Evolutionary conservation across 1,140 invertebrate genomes (phyloP), one percentile per base, ranked within the genome.

Genomic region (Drosophila teissieri): DNA sequence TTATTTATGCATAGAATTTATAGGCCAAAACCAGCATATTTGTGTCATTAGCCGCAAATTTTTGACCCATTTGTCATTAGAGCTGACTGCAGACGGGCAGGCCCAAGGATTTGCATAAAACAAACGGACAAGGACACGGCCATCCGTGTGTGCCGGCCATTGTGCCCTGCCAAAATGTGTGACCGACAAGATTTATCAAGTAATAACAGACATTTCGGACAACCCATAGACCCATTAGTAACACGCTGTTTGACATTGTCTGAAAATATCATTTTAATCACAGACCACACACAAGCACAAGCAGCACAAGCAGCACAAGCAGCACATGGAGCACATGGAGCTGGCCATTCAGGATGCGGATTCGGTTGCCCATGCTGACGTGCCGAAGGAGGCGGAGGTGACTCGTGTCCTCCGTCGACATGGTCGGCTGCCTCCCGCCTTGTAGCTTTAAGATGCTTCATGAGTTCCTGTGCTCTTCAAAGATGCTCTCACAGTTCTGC

Each of bases 121-220:
- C 80, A 83, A 80, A 67, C 83, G 64, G 40, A 78, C 58, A 85
- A 44, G 54, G 61, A 31, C 31, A 31, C 31, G 31, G 31, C 31
- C 31, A 31, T 31, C 48, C 31, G 27, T 68, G 54, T 62, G 22
- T 64, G 58, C 44, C 65, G 42, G 60, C 36, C 74, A 69, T 69
- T 69, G 63, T 69, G 63, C 48, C 46, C 31, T 81, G 57, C 83
- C 80, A 78, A 78, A 81, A 82, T 83, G 84, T 89, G 83, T 88
- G 84, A 83, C 80, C 84, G 84, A 89, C 83, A 88, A 88, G 83
- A 88, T 88, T 88, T 88, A 88, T 88, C 83, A 88, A 88, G 83
- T 89, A 88, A 88, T 88, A 88, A 89, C 83, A 88, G 84, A 88
- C 83, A 83, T 88, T 88, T 88, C 80, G 84, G 83, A 88, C 83